A percentile compares a stretch with the other conserved stretches of the same genome.
These are phyloP conservation scores for Catocala fraxini DNA, from an alignment of 2,888 invertebrate species.

Conservation along the genomic window DNA sequence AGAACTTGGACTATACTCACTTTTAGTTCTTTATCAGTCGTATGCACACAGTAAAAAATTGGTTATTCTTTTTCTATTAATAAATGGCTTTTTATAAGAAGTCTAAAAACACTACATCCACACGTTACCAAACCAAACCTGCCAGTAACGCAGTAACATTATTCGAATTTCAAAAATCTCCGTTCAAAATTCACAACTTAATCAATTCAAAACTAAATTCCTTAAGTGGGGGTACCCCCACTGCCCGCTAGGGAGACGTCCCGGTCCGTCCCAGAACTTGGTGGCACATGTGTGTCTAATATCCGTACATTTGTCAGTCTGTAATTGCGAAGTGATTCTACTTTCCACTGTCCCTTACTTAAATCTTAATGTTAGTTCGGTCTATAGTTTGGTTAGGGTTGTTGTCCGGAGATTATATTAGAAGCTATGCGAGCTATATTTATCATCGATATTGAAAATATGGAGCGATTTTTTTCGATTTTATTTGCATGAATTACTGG, in stretches of 20 bases:
- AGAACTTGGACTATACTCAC: no score
- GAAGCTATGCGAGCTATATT: background rate
- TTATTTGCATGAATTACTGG: no score
- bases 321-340: slow-evolving; percentile 85
- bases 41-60: no score
- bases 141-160: background rate
- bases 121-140: background rate
- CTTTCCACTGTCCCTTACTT: slow-evolving; percentile 82
- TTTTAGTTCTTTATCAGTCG: no score
- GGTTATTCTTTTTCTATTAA: no score
- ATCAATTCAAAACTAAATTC: slow-evolving; percentile 51
- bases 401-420: slow-evolving; percentile 6
- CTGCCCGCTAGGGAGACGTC: slow-evolving; percentile 22
- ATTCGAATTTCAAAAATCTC: slow-evolving; percentile 19
- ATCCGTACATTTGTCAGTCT: slow-evolving; percentile 86
- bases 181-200: slow-evolving; percentile 28
- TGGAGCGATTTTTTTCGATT: no score
- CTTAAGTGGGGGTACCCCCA: slow-evolving; percentile 37
- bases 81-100: no score
- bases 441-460: background rate
- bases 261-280: slow-evolving; percentile 57
- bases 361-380: slow-evolving; percentile 82
- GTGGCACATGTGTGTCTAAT: slow-evolving; percentile 85
- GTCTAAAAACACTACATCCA: no score
- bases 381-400: slow-evolving; percentile 56